Percentiles rank a stretch among this genome's conserved stretches.
Evolutionary conservation across 2,113 vertebrate species (phyloP).

Genomic region (Clarias magur): DNA sequence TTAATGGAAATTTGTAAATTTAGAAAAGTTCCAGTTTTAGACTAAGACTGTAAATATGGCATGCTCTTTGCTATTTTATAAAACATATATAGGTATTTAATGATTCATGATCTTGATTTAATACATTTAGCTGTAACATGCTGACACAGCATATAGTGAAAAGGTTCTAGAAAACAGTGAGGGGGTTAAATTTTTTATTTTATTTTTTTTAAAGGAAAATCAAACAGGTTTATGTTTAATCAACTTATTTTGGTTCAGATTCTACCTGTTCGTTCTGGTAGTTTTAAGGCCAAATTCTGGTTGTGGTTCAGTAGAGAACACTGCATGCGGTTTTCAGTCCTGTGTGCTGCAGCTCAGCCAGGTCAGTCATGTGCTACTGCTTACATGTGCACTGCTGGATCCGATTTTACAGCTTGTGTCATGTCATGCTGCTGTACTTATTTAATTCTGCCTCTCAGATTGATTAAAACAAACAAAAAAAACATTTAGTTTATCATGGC

Average conservation of each 20-base stretch:
- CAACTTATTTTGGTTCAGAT: not conserved
- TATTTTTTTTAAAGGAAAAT: not conserved
- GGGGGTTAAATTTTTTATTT: too few species aligned
- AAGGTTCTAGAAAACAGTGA: not conserved
- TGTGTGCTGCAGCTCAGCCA: not conserved
- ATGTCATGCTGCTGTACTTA: not conserved
- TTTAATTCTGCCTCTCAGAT: not conserved
- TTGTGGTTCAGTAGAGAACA: not conserved
- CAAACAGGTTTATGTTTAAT: too few species aligned
- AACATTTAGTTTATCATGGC: not conserved
- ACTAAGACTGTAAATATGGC: not conserved
- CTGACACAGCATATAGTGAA: not conserved
- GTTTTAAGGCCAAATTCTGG: not conserved
- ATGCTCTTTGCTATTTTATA: not conserved
- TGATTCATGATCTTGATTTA: not conserved
- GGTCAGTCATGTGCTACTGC: conserved; percentile 4
- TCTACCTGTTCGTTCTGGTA: not conserved
- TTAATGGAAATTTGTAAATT: not conserved
- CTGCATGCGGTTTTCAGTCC: conserved; percentile 14
- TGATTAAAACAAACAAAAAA: too few species aligned
- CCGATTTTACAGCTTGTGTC: not conserved
- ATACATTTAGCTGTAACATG: too few species aligned
- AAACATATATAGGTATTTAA: not conserved
- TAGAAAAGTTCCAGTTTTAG: not conserved
- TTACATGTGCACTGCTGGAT: not conserved